A percentile compares a stretch with the other conserved stretches of the same genome.
Conservation (phyloP, 92 coral and sea anemone species). For the Bergia puertoricense region DNA sequence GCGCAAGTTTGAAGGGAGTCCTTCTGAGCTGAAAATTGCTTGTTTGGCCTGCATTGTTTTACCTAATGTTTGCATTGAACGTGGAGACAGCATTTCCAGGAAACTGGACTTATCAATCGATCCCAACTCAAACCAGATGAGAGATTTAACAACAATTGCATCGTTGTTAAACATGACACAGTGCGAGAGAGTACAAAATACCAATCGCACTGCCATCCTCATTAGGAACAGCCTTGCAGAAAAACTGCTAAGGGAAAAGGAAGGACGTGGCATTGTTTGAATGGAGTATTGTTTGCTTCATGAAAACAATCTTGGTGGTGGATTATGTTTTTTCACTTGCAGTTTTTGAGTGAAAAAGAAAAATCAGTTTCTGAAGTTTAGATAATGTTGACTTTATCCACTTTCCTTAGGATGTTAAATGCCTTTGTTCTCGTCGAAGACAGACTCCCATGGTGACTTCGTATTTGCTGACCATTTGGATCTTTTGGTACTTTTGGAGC, state of each 20-base stretch:
- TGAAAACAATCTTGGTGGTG: background rate
- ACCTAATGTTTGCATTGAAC: constrained; percentile 23
- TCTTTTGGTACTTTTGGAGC: too few species aligned
- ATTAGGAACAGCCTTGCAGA: constrained; percentile 13
- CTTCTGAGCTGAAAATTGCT: background rate
- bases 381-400: background rate
- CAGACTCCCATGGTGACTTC: too few species aligned
- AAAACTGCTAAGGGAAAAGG: constrained; percentile 25
- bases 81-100: constrained; percentile 26
- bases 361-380: background rate
- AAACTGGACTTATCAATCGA: constrained; percentile 21
- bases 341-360: background rate
- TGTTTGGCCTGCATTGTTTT: constrained; percentile 33
- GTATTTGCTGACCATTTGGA: too few species aligned
- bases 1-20: constrained; percentile 25
- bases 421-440: too few species aligned
- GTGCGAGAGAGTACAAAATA: background rate
- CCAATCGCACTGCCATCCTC: constrained; percentile 4
- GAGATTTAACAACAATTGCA: constrained; percentile 2
- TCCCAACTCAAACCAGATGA: background rate
- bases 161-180: constrained; percentile 20
- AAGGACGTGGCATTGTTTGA: constrained; percentile 10
- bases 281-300: background rate
- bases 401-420: background rate
- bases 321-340: background rate